Percentiles rank a stretch among this genome's conserved stretches.
These are phyloP conservation scores for Biston betularia DNA, from an alignment of 2,888 invertebrate genomes.

Conservation along the genomic window DNA sequence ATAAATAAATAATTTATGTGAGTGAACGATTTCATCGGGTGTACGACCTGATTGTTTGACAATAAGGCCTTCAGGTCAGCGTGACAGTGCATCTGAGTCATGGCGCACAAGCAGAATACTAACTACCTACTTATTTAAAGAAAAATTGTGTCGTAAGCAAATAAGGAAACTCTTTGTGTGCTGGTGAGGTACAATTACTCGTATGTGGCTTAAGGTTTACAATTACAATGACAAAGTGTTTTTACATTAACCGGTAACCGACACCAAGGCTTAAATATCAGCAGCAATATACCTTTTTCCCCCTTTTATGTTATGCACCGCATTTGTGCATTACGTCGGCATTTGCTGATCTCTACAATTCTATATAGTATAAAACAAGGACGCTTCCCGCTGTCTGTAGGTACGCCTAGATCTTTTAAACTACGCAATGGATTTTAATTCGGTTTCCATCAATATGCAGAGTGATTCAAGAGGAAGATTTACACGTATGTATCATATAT, in stretches of 20 bases:
- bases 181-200: constrained; percentile 1
- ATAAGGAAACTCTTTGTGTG: constrained; percentile 24
- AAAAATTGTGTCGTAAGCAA: constrained; percentile 16
- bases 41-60: constrained; percentile 24
- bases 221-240: background rate
- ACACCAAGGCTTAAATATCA: no score
- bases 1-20: background rate
- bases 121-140: constrained; percentile 12
- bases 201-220: background rate
- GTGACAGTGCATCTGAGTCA: constrained; percentile 33
- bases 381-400: no score
- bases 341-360: no score
- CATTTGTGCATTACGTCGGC: no score
- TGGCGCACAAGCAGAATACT: constrained; percentile 24
- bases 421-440: no score
- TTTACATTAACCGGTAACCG: background rate
- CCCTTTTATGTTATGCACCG: no score
- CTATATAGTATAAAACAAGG: no score
- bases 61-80: constrained; percentile 33
- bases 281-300: no score
- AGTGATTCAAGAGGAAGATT: no score
- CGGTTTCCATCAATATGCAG: no score
- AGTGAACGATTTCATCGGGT: constrained; percentile 19
- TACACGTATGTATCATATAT: no score
- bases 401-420: no score